These are phyloP conservation scores for Calameuta filiformis DNA, from an alignment of 2,888 invertebrate species.

Conservation along the genomic window DNA sequence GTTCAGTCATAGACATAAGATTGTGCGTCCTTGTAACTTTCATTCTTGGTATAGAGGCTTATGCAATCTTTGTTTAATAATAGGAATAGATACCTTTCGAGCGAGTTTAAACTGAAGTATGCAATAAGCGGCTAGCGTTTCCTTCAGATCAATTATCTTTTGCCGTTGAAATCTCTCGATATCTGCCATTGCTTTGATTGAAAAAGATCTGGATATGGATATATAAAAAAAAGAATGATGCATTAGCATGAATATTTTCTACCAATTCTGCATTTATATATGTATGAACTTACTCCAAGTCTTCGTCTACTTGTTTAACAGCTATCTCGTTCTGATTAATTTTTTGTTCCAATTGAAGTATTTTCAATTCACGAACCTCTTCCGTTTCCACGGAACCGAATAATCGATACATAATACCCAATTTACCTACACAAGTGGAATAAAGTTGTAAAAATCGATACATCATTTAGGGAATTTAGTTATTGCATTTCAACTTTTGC, in stretches of 20 bases:
- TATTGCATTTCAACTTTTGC: neutral
- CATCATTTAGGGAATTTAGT: neutral
- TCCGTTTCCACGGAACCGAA: constrained; percentile 82
- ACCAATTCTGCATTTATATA: constrained; percentile 4
- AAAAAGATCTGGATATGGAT: constrained; percentile 72
- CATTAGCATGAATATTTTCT: neutral
- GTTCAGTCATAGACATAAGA: constrained; percentile 22
- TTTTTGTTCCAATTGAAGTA: constrained; percentile 75
- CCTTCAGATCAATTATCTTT: constrained; percentile 78
- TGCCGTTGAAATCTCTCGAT: constrained; percentile 80
- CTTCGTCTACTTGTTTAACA: constrained; percentile 71
- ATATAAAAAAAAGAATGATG: constrained; percentile 23
- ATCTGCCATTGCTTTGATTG: constrained; percentile 74
- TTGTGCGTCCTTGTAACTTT: neutral
- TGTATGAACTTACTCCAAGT: constrained; percentile 70
- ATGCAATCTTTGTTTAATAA: constrained; percentile 2
- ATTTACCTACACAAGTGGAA: constrained; percentile 69
- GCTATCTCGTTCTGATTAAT: constrained; percentile 72
- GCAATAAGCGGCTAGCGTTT: constrained; percentile 77
- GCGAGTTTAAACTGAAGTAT: constrained; percentile 79
- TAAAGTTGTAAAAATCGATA: neutral
- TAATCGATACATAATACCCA: constrained; percentile 78
- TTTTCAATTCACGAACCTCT: constrained; percentile 78
- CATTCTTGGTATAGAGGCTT: neutral
- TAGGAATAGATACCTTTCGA: constrained; percentile 71